phyloP scores from a whole-genome alignment of 2,797 vertebrate genomes.

The Serranus cabrilla region DNA sequence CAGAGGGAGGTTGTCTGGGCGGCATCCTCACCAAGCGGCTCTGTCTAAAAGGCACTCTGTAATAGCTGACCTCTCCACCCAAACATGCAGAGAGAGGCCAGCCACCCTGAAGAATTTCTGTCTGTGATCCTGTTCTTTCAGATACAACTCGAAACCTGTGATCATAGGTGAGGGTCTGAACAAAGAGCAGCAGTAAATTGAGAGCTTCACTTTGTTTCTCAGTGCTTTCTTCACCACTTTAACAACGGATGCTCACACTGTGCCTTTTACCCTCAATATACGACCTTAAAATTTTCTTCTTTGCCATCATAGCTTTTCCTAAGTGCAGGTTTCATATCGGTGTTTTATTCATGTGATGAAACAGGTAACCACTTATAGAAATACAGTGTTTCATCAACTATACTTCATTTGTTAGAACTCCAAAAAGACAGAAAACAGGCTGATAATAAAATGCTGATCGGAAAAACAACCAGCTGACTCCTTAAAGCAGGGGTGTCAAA shows the following conservation, averaged over 20 bases:
- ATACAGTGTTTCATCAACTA: neutral
- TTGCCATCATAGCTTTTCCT: neutral
- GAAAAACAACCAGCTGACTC: too few species aligned
- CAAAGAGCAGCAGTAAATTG: constrained; percentile 8
- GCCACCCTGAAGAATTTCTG: neutral
- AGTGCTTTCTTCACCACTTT: neutral
- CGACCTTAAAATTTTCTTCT: neutral
- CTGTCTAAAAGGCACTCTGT: constrained; percentile 13
- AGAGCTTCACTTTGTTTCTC: neutral
- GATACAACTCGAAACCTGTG: constrained; percentile 4
- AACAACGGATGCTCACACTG: neutral
- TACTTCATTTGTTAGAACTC: neutral
- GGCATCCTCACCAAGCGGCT: constrained; percentile 3
- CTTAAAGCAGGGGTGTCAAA: too few species aligned
- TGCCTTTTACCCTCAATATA: neutral
- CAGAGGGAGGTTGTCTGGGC: constrained; percentile 8
- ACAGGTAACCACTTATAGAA: neutral
- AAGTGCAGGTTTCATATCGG: neutral
- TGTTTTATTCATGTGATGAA: neutral
- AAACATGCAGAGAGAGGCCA: constrained; percentile 2
- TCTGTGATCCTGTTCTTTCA: constrained; percentile 7
- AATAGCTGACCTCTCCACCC: constrained; percentile 9
- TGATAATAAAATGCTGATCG: too few species aligned
- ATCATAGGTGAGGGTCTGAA: neutral
- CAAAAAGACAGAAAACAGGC: neutral